These are phyloP conservation scores for Bombus waltoni DNA, from an alignment of 1,140 invertebrate species.

Conservation along the genomic window DNA sequence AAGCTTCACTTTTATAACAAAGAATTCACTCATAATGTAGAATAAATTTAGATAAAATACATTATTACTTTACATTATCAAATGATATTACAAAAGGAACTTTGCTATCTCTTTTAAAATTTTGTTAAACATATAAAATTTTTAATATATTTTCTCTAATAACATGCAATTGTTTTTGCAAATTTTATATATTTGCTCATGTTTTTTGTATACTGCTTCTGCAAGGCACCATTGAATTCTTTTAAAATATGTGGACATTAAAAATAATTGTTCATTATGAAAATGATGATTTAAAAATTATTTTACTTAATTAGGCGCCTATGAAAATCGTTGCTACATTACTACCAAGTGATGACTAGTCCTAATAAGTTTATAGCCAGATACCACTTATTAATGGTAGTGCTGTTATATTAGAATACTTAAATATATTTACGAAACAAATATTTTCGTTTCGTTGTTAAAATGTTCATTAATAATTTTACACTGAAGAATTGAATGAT, in stretches of 20 bases:
- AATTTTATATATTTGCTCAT: slow-evolving; percentile 39
- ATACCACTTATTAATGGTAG: slow-evolving; percentile 24
- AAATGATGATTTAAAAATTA: slow-evolving; percentile 14
- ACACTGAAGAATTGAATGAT: slow-evolving; percentile 3
- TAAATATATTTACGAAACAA: slow-evolving; percentile 25
- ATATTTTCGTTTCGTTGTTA: slow-evolving; percentile 13
- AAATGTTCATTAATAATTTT: slow-evolving; percentile 25
- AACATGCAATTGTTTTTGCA: slow-evolving; percentile 16
- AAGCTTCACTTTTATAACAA: slow-evolving; percentile 23
- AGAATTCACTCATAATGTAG: neutral
- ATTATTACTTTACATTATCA: neutral
- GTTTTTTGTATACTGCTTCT: slow-evolving; percentile 39
- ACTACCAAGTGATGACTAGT: slow-evolving; percentile 30
- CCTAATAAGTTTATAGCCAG: slow-evolving; percentile 21
- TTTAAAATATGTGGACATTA: slow-evolving; percentile 46
- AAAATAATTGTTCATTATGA: slow-evolving; percentile 23
- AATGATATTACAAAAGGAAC: slow-evolving; percentile 41
- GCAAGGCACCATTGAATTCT: slow-evolving; percentile 59
- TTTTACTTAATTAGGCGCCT: slow-evolving; percentile 35
- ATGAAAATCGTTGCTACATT: slow-evolving; percentile 18
- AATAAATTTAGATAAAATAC: slow-evolving; percentile 41
- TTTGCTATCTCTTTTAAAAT: slow-evolving; percentile 24
- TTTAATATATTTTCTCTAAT: slow-evolving; percentile 22
- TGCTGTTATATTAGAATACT: slow-evolving; percentile 1
- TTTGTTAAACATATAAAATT: slow-evolving; percentile 30